Percentiles rank a stretch among this genome's conserved stretches.
phyloP scores from a whole-genome alignment of 2,888 invertebrate genomes.

The Belgica antarctica region DNA sequence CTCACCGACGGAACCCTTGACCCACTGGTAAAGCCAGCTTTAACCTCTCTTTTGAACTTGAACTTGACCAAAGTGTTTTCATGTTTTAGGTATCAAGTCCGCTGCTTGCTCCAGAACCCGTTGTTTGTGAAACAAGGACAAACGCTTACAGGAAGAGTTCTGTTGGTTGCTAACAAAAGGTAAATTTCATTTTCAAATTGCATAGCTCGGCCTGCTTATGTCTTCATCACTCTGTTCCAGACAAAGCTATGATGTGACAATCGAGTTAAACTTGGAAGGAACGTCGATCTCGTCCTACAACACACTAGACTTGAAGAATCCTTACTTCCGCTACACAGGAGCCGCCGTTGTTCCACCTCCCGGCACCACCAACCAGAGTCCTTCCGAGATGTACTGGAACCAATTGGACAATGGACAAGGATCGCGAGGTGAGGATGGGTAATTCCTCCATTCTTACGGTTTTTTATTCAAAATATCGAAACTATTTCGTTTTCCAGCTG shows the following conservation, averaged over 20 bases:
- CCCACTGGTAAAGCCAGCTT: constrained; percentile 90
- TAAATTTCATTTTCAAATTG: background rate
- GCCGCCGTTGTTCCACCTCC: constrained; percentile 91
- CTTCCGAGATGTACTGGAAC: constrained; percentile 90
- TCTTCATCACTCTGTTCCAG: constrained; percentile 54
- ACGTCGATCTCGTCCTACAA: constrained; percentile 82
- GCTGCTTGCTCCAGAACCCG: constrained; percentile 91
- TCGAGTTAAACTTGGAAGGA: constrained; percentile 87
- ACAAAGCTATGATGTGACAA: constrained; percentile 98
- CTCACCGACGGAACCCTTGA: constrained; percentile 94
- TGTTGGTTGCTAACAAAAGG: constrained; percentile 82
- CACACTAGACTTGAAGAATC: constrained; percentile 95
- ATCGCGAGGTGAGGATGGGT: constrained; percentile 31
- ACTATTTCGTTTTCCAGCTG: constrained; percentile 55
- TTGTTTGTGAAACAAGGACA: constrained; percentile 94
- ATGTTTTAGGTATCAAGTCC: constrained; percentile 73
- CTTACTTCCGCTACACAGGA: constrained; percentile 95
- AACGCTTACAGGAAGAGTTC: constrained; percentile 79
- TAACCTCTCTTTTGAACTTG: background rate
- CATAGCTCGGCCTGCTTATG: background rate
- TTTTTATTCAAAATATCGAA: constrained; percentile 20
- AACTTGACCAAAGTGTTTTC: background rate
- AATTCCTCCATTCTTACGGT: constrained; percentile 5
- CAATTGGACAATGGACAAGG: constrained; percentile 76
- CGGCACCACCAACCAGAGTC: constrained; percentile 84